A percentile compares a stretch with the other conserved stretches of the same genome.
phyloP scores from a whole-genome alignment of 2,888 invertebrate genomes.

The Megamerina dolium region DNA sequence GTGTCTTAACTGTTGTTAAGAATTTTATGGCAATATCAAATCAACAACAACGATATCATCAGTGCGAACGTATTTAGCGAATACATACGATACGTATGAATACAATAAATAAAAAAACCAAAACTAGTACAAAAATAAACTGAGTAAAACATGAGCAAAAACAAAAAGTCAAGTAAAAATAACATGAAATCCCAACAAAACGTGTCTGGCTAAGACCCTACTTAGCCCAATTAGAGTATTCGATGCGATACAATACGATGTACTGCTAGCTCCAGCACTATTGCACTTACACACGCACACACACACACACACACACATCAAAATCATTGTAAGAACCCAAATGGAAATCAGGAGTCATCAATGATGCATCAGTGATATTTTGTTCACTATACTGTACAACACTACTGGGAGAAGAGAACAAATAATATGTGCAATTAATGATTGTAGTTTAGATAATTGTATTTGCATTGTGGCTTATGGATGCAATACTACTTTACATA shows the following conservation, averaged over 20 bases:
- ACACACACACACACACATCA: neutral
- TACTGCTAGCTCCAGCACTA: too few relatives aligned
- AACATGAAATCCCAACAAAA: constrained; percentile 8
- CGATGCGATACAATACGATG: too few relatives aligned
- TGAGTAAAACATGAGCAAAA: constrained; percentile 19
- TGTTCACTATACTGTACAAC: too few relatives aligned
- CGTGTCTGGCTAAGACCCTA: constrained; percentile 26
- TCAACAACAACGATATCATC: neutral
- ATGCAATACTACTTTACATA: too few relatives aligned
- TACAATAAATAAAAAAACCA: neutral
- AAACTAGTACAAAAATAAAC: constrained; percentile 1
- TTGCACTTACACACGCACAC: neutral
- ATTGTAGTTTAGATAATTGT: too few relatives aligned
- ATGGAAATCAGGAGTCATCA: too few relatives aligned
- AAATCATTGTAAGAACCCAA: too few relatives aligned
- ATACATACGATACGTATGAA: neutral
- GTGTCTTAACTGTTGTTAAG: constrained; percentile 12
- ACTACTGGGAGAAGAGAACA: too few relatives aligned
- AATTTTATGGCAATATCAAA: constrained; percentile 2
- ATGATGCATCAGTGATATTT: too few relatives aligned
- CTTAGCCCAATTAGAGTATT: constrained; percentile 33
- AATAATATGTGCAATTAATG: too few relatives aligned
- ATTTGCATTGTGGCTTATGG: too few relatives aligned
- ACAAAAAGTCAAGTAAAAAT: constrained; percentile 12
- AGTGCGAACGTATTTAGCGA: neutral